Percentiles rank a stretch among this genome's conserved stretches.
phyloP scores from a whole-genome alignment of 2,113 vertebrate genomes.

The Daphoenositta chrysoptera region DNA sequence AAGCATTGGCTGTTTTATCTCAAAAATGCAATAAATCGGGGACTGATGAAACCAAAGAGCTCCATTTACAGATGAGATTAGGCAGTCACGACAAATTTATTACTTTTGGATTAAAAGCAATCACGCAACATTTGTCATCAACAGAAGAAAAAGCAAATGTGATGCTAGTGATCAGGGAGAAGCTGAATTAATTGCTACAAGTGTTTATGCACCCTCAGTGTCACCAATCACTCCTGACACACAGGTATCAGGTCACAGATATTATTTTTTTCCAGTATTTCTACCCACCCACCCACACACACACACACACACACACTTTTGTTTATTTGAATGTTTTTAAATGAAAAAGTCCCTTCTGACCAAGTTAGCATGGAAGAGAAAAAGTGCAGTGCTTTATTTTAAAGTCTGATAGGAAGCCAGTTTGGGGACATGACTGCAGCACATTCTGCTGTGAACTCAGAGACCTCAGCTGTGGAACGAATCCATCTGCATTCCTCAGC shows the following conservation, averaged over 20 bases:
- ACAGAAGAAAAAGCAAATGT: neutral
- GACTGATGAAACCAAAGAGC: conserved; percentile 4
- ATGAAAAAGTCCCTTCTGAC: neutral
- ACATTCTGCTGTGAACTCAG: neutral
- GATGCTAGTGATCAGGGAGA: neutral
- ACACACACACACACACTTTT: neutral
- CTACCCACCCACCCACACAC: neutral
- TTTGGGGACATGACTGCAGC: conserved; percentile 35
- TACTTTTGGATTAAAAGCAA: conserved; percentile 34
- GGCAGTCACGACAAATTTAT: conserved; percentile 17
- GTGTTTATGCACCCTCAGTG: neutral
- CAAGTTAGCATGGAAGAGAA: neutral
- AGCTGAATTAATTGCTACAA: neutral
- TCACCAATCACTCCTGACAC: neutral
- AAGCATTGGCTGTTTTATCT: neutral
- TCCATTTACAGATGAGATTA: conserved; percentile 32
- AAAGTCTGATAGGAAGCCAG: neutral
- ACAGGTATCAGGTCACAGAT: neutral
- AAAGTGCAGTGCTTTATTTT: conserved; percentile 21
- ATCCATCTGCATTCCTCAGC: conserved; percentile 13
- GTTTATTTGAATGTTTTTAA: neutral
- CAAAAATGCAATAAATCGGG: neutral
- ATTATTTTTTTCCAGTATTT: neutral
- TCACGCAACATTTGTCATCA: neutral
- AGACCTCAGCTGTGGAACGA: neutral